Evolutionary conservation across 2,888 invertebrate species (phyloP), one percentile per base, ranked within the genome.

Genomic region (Epinotia ramella): DNA sequence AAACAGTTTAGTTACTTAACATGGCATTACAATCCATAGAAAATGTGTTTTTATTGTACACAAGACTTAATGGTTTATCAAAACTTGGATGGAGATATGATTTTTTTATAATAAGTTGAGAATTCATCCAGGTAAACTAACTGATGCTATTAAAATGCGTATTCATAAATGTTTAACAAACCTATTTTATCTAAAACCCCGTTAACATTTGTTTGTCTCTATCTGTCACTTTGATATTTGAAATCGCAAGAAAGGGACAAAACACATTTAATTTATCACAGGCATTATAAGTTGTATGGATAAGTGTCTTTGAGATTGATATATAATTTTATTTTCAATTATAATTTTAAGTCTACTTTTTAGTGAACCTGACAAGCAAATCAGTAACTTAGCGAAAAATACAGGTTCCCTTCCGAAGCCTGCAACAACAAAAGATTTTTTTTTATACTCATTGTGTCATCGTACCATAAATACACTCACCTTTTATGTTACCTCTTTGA

Each of bases 401-500:
- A 12, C 9, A 5, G 9, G 6, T 13, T 13, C 5, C 1, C 28
- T 59, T 59, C 59, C 12, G 5, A 24, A 24, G 28, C 4, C 13
- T 11, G 13, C 16, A 59, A 6, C 13, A 3, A 59, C 59, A 24
- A 59, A 59, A 59, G 46, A 53, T 18, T 63, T 63, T 63, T 63
- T 49, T 65, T 44, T 57, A n/a, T 11, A 11, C 24, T 24, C 24
- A 69, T n/a, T 69, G 46, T 69, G 57, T 57, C 67, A 67, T 44
- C 40, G 67, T 24, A 44, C 68, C 68, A 59, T 59, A 68, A 57
- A 59, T 68, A 68, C 60, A 28, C 69, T 69, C 59, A 69, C 69
- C 69, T 69, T 69, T 69, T 68, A 68, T 59, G 57, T 24, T 59
- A 28, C 59, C 63, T 56, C 63, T 4, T 59, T 74, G 53, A 60